Evolutionary conservation across 2,113 vertebrate species (phyloP), one percentile per base, ranked within the genome.

Genomic region (Ophthalmolycus amberensis): DNA sequence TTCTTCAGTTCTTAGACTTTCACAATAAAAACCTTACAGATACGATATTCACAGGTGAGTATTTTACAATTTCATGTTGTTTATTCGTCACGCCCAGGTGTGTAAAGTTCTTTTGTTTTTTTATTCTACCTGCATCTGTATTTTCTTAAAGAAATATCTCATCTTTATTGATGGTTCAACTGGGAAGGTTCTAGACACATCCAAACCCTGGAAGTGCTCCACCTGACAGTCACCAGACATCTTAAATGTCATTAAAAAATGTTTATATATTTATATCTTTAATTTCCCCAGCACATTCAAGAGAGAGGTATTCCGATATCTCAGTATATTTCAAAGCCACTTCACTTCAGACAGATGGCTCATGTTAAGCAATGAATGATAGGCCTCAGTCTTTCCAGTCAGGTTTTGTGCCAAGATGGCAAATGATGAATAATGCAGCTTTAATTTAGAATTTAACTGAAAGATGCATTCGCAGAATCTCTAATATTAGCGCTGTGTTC

Each of bases 341-440:
- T 82, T 73, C 4, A 54, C n/a, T 67, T 40, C 25, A 67, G 40
- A 75, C 32, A 77, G 78, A 85, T 63, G 44, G 32, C 14, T 74
- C 22, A 71, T 52, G 54, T 79, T 38, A 59, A 78, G 27, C n/a
- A 71, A 14, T 67, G 65, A 84, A 79, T 64, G n/a, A 73, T 48
- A 62, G 44, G 65, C 46, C 58, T 87, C n/a, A 6, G 34, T 65
- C 80, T 83, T 85, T 44, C 50, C 62, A 25, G 6, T 34, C 22
- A 9, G 40, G 12, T 84, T 79, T 40, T 60, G n/a, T 67, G 75
- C 71, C 74, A 87, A 85, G 71, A 90, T 67, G 20, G 16, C 2
- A 16, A 27, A 18, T 72, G 22, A 90, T 94, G 79, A 94, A 92
- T 93, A 89, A 93, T 92, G 79, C 83, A 91, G 72, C 44, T 83